Evolutionary conservation across 2,797 vertebrate species (phyloP).

Genomic region (Darevskia mixta): DNA sequence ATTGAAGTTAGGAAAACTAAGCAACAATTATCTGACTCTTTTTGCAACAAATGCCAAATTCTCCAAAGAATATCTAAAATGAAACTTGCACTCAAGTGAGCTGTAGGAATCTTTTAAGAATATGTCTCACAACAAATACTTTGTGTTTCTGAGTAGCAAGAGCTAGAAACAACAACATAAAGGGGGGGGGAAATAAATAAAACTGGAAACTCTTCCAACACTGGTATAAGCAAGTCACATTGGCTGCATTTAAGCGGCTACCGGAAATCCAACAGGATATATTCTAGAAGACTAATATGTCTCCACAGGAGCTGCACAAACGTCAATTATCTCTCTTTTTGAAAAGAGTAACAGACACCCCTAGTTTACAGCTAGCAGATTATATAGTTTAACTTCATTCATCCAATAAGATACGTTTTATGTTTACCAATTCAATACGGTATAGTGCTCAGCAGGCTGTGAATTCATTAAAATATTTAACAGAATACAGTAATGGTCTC

Average conservation of each 20-base stretch:
- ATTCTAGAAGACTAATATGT: not conserved
- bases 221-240: not conserved
- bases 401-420: not conserved
- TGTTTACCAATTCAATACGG: not conserved
- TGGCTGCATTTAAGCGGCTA: not conserved
- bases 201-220: not conserved
- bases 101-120: constrained; percentile 6
- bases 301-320: not conserved
- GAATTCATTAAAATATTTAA: not conserved
- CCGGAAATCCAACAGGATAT: not conserved
- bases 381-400: not conserved
- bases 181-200: not conserved
- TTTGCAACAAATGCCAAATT: not conserved
- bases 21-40: not conserved
- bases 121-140: not conserved
- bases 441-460: not conserved
- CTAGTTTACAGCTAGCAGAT: fast-evolving
- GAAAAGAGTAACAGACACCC: not conserved
- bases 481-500: not conserved
- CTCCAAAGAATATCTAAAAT: not conserved
- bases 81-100: constrained; percentile 13
- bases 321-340: not conserved
- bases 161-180: not conserved
- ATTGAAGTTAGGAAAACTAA: not conserved
- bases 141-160: not conserved